Evolutionary conservation across 2,113 vertebrate species (phyloP).

Genomic region (Cygnus buccinator): DNA sequence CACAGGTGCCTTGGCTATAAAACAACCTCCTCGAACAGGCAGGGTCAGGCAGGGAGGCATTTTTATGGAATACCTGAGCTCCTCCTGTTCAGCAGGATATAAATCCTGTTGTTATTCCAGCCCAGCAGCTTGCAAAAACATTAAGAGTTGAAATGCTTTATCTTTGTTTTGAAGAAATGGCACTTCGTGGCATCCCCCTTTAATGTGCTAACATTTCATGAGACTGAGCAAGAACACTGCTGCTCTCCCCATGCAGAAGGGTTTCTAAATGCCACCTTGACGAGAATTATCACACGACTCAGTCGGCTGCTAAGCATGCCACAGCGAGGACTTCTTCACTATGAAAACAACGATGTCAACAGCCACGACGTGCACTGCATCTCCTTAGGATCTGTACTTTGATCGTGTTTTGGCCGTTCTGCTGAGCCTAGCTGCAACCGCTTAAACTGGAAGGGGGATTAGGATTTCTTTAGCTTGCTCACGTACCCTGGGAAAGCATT

Average conservation of each 20-base stretch:
- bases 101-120: neutral
- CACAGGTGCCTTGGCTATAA: accelerated
- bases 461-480: neutral
- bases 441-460: accelerated
- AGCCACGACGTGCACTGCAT: neutral
- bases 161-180: neutral
- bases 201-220: neutral
- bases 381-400: neutral
- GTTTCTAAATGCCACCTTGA: neutral
- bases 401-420: neutral
- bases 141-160: neutral
- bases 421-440: neutral
- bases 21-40: neutral
- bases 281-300: neutral
- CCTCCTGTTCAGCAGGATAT: neutral
- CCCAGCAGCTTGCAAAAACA: neutral
- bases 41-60: neutral
- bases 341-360: neutral
- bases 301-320: neutral
- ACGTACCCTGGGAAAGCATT: neutral
- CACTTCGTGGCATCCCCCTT: neutral
- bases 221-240: neutral
- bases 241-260: neutral
- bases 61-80: neutral
- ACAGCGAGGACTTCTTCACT: neutral